Evolutionary conservation across 2,888 invertebrate species (phyloP), one percentile per base, ranked within the genome.

Genomic region (Acheta domesticus): DNA sequence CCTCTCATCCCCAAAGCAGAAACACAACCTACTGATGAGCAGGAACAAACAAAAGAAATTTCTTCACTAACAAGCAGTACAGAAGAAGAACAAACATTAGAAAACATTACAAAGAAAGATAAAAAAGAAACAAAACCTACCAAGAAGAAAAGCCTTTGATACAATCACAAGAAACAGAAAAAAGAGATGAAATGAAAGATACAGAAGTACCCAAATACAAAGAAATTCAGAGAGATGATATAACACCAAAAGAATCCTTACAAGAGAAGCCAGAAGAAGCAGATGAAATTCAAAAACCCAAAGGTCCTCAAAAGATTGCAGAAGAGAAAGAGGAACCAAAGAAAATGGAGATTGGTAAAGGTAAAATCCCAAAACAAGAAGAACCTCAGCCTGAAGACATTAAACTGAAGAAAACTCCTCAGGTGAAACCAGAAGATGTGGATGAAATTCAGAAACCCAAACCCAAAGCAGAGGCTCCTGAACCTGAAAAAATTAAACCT

Each of bases 51-150:
- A 8, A 36, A 36, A 36, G 36, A 36, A 36, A 36, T 36, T 36
- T 8, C 36, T 49, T 90, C 92, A 82, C 85, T 94, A 74, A 93
- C 94, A 0, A 89, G 93, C 84, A 93, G 92, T 85, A 88, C 91
- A 12, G 90, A 92, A 86, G 94, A 94, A 85, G 93, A 93, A 36
- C 36, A 36, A 36, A 36, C 1, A 36, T 36, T 36, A 82, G 49
- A 80, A 82, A 12, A 86, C 12, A 87, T 90, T 81, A 89, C 91
- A 85, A 86, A 91, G 16, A 86, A 78, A 16, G 74, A 78, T 50
- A 78, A 80, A 62, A 82, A 80, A 74, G 80, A 76, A 2, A 79
- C 78, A 49, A 74, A 78, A 49, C 62, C 36, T 21, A 75, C 62
- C 16, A 49, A 48, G 62, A 77, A n/a, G 21, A 74, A 48, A 49